Conservation (phyloP, 2,888 invertebrate genomes). For the Agapetus fuscipes region DNA sequence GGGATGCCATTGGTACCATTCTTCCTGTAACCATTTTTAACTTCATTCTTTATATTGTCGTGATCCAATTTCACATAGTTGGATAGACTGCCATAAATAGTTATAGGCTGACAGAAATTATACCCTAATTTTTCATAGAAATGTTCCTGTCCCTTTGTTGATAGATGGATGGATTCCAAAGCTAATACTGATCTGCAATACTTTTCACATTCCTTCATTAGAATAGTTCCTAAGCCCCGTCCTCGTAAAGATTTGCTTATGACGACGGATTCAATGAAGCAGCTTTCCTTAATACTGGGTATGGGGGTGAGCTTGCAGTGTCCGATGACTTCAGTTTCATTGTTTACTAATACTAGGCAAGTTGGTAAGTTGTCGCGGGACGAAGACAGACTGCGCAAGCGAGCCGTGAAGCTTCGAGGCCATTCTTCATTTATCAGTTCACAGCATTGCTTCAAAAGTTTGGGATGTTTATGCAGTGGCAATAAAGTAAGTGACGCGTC, state of each 20-base stretch:
- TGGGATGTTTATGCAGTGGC: constrained; percentile 61
- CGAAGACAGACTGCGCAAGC: constrained; percentile 62
- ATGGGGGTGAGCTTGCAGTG: constrained; percentile 72
- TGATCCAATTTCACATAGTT: neutral
- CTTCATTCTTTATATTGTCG: neutral
- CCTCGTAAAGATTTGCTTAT: constrained; percentile 62
- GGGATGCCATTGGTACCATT: neutral
- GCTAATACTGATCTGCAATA: constrained; percentile 55
- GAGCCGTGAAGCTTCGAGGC: constrained; percentile 71
- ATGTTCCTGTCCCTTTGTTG: constrained; percentile 63
- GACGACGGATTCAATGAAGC: constrained; percentile 76
- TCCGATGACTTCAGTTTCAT: constrained; percentile 52
- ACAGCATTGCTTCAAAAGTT: constrained; percentile 62
- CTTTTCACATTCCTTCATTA: constrained; percentile 66
- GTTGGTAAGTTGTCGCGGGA: constrained; percentile 67
- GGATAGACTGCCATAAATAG: constrained; percentile 50
- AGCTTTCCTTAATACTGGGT: constrained; percentile 57
- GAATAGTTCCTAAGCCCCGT: constrained; percentile 63
- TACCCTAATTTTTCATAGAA: constrained; percentile 71
- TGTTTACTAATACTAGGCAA: constrained; percentile 55
- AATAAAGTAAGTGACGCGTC: constrained; percentile 36
- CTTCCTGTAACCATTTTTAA: neutral
- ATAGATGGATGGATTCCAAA: constrained; percentile 55
- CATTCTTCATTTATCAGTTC: constrained; percentile 77
- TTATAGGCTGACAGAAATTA: constrained; percentile 54